Evolutionary conservation across 2,888 invertebrate genomes (phyloP).

Genomic region (Hemistola chrysoprasaria): DNA sequence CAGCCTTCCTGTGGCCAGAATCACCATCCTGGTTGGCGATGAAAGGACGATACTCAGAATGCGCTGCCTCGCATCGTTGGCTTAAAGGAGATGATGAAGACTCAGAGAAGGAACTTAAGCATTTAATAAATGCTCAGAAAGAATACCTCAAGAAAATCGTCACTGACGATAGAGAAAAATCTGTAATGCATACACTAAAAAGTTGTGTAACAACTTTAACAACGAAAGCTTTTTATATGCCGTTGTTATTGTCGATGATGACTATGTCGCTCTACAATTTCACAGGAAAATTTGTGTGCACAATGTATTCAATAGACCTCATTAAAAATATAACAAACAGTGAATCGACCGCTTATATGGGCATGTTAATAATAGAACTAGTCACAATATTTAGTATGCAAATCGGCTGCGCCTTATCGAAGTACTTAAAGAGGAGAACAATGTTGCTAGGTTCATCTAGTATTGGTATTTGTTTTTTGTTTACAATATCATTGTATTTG

Average conservation of each 20-base stretch:
- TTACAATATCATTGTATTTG: conserved; percentile 31
- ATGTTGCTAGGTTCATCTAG: conserved; percentile 35
- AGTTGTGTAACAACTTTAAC: conserved; percentile 18
- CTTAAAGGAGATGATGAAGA: conserved; percentile 34
- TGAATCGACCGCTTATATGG: conserved; percentile 34
- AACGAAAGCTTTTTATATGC: conserved; percentile 30
- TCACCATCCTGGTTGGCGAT: conserved; percentile 40
- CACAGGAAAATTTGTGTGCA: conserved; percentile 16
- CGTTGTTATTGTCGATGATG: conserved; percentile 24
- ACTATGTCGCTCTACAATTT: conserved; percentile 24
- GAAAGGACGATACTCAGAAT: conserved; percentile 35
- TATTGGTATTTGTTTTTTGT: conserved; percentile 38
- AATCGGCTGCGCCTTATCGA: conserved; percentile 35
- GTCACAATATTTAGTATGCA: conserved; percentile 41
- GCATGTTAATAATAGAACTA: conserved; percentile 47
- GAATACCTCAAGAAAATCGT: conserved; percentile 20
- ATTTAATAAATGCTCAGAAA: conserved; percentile 33
- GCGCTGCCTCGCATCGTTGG: conserved; percentile 32
- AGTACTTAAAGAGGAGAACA: conserved; percentile 37
- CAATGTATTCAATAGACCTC: conserved; percentile 24
- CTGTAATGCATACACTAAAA: not conserved
- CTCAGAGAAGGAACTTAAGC: conserved; percentile 32
- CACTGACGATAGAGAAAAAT: conserved; percentile 6
- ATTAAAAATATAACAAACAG: conserved; percentile 31
- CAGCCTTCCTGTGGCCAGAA: conserved; percentile 29